phyloP scores from a whole-genome alignment of 2,113 vertebrate species.

The Origma solitaria region DNA sequence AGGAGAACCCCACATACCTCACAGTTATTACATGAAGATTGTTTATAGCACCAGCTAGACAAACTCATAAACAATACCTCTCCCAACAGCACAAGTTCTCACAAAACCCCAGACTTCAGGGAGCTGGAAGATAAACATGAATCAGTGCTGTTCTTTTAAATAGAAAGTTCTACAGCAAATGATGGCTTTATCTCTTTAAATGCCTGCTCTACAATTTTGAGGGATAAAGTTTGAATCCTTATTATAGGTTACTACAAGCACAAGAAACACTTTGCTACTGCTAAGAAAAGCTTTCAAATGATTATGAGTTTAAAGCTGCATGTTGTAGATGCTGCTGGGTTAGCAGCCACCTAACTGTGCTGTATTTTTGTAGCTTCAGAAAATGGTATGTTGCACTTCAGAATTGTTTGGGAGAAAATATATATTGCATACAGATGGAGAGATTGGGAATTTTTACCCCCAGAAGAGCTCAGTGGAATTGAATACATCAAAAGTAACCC shows the following conservation, averaged over 20 bases:
- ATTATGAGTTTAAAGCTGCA: slow-evolving; percentile 13
- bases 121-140: background rate
- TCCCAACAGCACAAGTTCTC: background rate
- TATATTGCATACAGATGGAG: background rate
- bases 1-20: background rate
- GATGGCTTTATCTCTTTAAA: background rate
- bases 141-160: background rate
- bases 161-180: slow-evolving; percentile 1
- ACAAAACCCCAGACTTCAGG: background rate
- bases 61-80: background rate
- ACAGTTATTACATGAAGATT: background rate
- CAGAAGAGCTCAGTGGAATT: background rate
- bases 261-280: slow-evolving; percentile 9
- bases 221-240: background rate
- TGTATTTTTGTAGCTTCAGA: slow-evolving; percentile 27
- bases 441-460: background rate
- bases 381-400: slow-evolving; percentile 36
- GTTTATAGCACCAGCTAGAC: background rate
- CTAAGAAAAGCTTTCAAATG: slow-evolving; percentile 45
- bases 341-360: background rate
- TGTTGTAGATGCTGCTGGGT: background rate
- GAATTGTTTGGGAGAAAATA: background rate
- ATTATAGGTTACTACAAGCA: slow-evolving; percentile 46
- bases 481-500: background rate
- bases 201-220: background rate